phyloP scores from a whole-genome alignment of 2,888 invertebrate genomes.

The Ommatoiulus sabulosus region DNA sequence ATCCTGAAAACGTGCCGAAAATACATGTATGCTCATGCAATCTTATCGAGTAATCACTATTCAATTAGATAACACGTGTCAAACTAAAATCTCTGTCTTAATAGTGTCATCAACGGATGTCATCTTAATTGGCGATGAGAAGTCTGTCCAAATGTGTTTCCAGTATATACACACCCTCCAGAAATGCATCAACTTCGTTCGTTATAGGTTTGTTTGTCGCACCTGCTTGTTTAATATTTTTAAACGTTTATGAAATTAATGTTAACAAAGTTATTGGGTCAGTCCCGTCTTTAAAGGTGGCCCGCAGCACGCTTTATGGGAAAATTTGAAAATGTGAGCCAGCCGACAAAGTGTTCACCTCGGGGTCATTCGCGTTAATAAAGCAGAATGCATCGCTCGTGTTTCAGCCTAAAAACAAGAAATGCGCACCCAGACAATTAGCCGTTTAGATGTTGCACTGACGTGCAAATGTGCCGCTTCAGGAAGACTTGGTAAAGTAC shows the following conservation, averaged over 20 bases:
- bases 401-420: background rate
- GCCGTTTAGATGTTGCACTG: constrained; percentile 7
- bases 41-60: too few species aligned
- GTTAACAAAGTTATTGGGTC: constrained; percentile 2
- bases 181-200: too few species aligned
- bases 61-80: too few species aligned
- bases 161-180: too few species aligned
- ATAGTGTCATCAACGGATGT: too few species aligned
- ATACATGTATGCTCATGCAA: too few species aligned
- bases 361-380: background rate
- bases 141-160: too few species aligned
- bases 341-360: background rate
- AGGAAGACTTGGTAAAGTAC: background rate
- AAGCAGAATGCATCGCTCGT: background rate
- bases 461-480: constrained; percentile 25
- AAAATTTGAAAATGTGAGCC: background rate
- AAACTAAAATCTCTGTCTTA: too few species aligned
- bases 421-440: constrained; percentile 16
- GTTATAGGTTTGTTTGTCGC: background rate
- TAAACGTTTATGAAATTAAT: background rate
- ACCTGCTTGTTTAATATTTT: background rate
- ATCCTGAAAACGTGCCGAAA: too few species aligned
- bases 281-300: background rate
- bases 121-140: too few species aligned
- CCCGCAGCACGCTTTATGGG: constrained; percentile 22